Conservation (phyloP, 2,888 invertebrate genomes). For the Stenodera caucasica region DNA sequence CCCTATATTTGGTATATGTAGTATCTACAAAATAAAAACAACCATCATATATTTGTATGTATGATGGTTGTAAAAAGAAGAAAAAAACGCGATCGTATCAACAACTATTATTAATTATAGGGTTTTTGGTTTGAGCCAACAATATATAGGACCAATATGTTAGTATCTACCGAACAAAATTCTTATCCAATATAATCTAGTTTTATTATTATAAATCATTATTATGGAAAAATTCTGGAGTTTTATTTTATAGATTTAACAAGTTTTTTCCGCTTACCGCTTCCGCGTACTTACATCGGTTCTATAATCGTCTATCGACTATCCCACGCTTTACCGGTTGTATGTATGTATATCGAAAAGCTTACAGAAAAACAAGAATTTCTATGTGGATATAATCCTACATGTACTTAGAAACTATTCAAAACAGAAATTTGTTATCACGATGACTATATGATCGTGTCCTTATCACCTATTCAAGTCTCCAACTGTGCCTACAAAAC, state of each 20-base stretch:
- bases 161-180: no score
- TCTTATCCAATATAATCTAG: no score
- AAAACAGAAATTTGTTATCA: slow-evolving; percentile 17
- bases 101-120: slow-evolving; percentile 40
- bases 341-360: slow-evolving; percentile 3
- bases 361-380: slow-evolving; percentile 7
- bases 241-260: slow-evolving; percentile 30
- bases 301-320: no score
- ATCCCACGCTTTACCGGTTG: slow-evolving; percentile 22
- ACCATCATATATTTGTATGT: no score
- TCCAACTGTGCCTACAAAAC: slow-evolving; percentile 13
- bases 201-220: no score
- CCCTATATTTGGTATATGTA: slow-evolving; percentile 12
- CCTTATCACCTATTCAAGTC: slow-evolving; percentile 26
- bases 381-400: slow-evolving; percentile 12
- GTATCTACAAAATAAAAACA: no score
- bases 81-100: slow-evolving; percentile 31
- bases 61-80: no score
- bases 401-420: slow-evolving; percentile 19
- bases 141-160: slow-evolving; percentile 31
- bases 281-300: slow-evolving; percentile 14
- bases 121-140: slow-evolving; percentile 34
- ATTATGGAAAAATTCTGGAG: no score
- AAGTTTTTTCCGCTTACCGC: slow-evolving; percentile 16
- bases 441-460: slow-evolving; percentile 18